Evolutionary conservation across 2,113 vertebrate species (phyloP).

Genomic region (Equus quagga): DNA sequence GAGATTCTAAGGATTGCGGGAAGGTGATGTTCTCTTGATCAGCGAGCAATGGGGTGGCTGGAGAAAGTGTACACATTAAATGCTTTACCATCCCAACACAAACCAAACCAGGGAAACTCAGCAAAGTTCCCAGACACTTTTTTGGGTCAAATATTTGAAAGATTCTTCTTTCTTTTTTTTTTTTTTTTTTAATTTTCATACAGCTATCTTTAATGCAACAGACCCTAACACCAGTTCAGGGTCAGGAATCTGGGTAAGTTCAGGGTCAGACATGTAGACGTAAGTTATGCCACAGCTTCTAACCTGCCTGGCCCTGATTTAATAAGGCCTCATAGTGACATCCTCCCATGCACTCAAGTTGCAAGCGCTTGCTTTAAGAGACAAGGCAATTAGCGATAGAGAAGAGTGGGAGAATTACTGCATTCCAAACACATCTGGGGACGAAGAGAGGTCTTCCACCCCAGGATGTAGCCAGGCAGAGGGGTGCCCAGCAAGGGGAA

Average conservation of each 20-base stretch:
- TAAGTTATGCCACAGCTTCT: constrained; percentile 77
- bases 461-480: constrained; percentile 75
- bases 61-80: constrained; percentile 13
- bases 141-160: constrained; percentile 50
- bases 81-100: constrained; percentile 2
- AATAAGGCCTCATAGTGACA: constrained; percentile 73
- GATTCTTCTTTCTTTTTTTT: constrained; percentile 14
- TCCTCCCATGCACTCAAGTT: constrained; percentile 81
- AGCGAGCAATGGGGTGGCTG: accelerated
- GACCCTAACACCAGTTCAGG: constrained; percentile 80
- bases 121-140: constrained; percentile 21
- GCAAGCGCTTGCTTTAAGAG: constrained; percentile 78
- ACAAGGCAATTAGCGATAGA: constrained; percentile 77
- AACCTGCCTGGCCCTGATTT: constrained; percentile 81
- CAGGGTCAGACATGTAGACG: constrained; percentile 79
- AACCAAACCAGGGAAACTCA: constrained; percentile 35
- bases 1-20: constrained; percentile 1
- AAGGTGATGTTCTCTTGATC: not conserved
- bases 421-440: constrained; percentile 85
- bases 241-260: constrained; percentile 78
- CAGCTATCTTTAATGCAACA: constrained; percentile 77
- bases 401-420: constrained; percentile 58
- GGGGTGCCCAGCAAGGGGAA: constrained; percentile 72
- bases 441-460: constrained; percentile 71
- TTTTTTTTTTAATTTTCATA: constrained; percentile 50